phyloP scores from a whole-genome alignment of 2,113 vertebrate genomes.

The Garra rufa region DNA sequence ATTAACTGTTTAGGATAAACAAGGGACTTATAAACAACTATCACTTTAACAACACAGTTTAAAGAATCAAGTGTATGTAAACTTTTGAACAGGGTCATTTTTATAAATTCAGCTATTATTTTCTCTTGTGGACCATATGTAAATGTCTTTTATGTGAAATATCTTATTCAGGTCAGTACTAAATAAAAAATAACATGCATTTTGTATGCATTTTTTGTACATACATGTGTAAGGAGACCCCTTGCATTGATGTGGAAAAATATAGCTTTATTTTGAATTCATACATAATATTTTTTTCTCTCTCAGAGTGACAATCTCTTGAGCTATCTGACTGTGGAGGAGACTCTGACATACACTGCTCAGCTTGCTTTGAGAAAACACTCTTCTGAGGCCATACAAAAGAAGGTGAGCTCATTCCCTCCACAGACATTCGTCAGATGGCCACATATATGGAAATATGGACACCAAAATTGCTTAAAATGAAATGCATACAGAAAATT shows the following conservation, averaged over 20 bases:
- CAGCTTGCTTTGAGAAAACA: conserved; percentile 81
- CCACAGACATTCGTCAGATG: not conserved
- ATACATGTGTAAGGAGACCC: not conserved
- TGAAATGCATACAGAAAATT: not conserved
- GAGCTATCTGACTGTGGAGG: conserved; percentile 88
- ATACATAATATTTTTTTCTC: not conserved
- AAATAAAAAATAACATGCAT: too few species aligned
- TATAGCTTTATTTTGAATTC: not conserved
- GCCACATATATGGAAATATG: not conserved
- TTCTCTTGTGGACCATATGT: too few species aligned
- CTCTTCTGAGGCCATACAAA: conserved; percentile 74
- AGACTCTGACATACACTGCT: conserved; percentile 89
- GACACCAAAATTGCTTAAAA: not conserved
- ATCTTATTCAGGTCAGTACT: too few species aligned
- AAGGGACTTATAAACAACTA: too few species aligned
- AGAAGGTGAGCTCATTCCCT: conserved; percentile 78
- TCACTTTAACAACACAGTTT: too few species aligned
- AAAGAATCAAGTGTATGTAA: too few species aligned
- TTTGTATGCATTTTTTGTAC: too few species aligned
- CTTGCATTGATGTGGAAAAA: not conserved
- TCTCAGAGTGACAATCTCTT: conserved; percentile 87
- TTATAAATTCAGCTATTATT: too few species aligned
- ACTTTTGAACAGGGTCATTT: too few species aligned
- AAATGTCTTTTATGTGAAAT: too few species aligned
- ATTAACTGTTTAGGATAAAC: too few species aligned